Evolutionary conservation across 1,140 invertebrate species (phyloP).

Genomic region (roundworm (Caenorhabditis elegans)): WBcel235 BX284605.5:6676001-6676500

Average conservation of each 20-base stretch:
- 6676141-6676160: not conserved
- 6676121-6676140: not conserved
- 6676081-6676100: conserved; percentile 61
- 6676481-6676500: too few species aligned
- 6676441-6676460: too few species aligned
- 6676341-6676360: too few species aligned
- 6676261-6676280: not conserved
- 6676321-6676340: too few species aligned
- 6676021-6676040: conserved; percentile 53
- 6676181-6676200: not conserved
- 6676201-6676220: not conserved
- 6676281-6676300: not conserved
- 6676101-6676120: conserved; percentile 37
- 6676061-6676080: conserved; percentile 53
- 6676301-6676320: too few species aligned
- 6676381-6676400: too few species aligned
- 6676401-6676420: too few species aligned
- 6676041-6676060: conserved; percentile 54
- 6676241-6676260: not conserved
- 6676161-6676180: not conserved
- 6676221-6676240: not conserved
- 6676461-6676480: too few species aligned
- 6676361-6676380: too few species aligned
- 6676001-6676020: conserved; percentile 54
- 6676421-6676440: too few species aligned